phyloP scores from a whole-genome alignment of 2,888 invertebrate species.

The Neoscelio sp. region DNA sequence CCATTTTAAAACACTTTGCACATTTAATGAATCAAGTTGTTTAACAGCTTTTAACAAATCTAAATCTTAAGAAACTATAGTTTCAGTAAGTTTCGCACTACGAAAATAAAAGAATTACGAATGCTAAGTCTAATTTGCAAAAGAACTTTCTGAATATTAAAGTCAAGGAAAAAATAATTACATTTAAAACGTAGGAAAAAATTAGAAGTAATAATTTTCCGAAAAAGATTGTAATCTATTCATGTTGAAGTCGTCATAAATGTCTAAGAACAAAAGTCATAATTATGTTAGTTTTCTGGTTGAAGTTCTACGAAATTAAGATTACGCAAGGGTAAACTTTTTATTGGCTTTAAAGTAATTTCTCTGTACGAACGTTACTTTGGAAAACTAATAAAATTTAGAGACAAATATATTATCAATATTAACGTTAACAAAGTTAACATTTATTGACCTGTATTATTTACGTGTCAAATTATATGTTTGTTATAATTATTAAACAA shows the following conservation, averaged over 20 bases:
- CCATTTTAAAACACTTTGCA: too few relatives aligned
- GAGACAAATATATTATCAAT: neutral
- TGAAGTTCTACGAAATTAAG: constrained; percentile 49
- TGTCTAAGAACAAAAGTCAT: constrained; percentile 50
- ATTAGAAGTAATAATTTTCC: constrained; percentile 13
- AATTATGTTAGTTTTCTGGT: constrained; percentile 56
- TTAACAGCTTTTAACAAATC: too few relatives aligned
- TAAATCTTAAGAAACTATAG: too few relatives aligned
- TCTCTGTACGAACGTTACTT: constrained; percentile 28
- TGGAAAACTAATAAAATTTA: constrained; percentile 6
- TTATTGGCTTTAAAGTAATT: constrained; percentile 46
- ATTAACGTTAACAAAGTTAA: too few relatives aligned
- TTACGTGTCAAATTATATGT: too few relatives aligned
- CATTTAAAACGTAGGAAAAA: neutral
- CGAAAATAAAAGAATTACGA: too few relatives aligned
- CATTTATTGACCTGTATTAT: too few relatives aligned
- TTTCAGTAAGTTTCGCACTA: too few relatives aligned
- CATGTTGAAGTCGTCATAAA: constrained; percentile 51
- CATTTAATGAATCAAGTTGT: too few relatives aligned
- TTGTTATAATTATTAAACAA: too few relatives aligned
- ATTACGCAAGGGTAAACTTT: constrained; percentile 49
- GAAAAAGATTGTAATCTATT: constrained; percentile 39
- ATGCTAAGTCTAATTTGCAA: too few relatives aligned
- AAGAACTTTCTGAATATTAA: too few relatives aligned
- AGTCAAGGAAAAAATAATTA: constrained; percentile 53